Evolutionary conservation across 2,113 vertebrate genomes (phyloP).

Genomic region (Tetraodon nigroviridis): DNA sequence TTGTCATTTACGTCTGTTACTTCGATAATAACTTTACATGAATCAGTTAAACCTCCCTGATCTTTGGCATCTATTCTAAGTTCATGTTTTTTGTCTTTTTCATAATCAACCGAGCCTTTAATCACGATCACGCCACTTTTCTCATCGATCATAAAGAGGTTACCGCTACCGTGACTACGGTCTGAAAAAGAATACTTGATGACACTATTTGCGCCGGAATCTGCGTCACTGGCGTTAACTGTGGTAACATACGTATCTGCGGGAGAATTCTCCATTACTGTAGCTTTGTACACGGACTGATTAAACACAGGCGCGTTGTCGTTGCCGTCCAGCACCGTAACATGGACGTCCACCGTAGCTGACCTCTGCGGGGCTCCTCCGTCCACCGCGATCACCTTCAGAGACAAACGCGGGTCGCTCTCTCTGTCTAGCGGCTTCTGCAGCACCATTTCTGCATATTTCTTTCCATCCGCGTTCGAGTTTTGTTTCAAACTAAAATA

Average conservation of each 20-base stretch:
- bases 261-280: constrained; percentile 65
- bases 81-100: constrained; percentile 32
- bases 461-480: constrained; percentile 60
- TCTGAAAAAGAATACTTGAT: constrained; percentile 41
- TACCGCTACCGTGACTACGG: not conserved
- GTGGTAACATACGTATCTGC: constrained; percentile 54
- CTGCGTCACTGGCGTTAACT: constrained; percentile 70
- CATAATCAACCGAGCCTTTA: constrained; percentile 19
- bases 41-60: constrained; percentile 50
- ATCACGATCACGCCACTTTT: not conserved
- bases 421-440: constrained; percentile 69
- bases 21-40: constrained; percentile 54
- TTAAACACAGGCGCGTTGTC: constrained; percentile 62
- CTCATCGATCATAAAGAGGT: not conserved
- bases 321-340: constrained; percentile 62
- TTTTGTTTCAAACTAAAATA: constrained; percentile 68
- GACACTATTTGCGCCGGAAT: constrained; percentile 59
- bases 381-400: constrained; percentile 70
- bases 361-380: constrained; percentile 70
- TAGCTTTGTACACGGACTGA: constrained; percentile 63
- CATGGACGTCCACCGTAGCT: constrained; percentile 63
- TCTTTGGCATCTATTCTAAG: constrained; percentile 50
- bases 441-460: constrained; percentile 71
- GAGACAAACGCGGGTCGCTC: constrained; percentile 37
- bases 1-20: constrained; percentile 57